A percentile compares a stretch with the other conserved stretches of the same genome.
These are phyloP conservation scores for Idris sp. DNA, from an alignment of 1,140 invertebrate genomes.

Conservation along the genomic window DNA sequence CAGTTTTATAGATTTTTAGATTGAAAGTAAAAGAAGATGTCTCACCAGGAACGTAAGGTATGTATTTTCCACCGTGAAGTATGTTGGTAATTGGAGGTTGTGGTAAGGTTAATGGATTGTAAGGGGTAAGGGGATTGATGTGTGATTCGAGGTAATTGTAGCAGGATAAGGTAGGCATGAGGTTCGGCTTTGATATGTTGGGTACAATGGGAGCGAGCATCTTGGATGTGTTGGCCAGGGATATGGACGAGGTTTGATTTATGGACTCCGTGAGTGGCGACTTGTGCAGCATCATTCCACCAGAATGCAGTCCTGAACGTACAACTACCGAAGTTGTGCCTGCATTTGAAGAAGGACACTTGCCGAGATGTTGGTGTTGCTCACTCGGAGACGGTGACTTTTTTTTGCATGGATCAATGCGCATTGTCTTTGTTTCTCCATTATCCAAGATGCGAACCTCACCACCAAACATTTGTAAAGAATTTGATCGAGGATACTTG, in stretches of 20 bases:
- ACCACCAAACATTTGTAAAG: slow-evolving; percentile 86
- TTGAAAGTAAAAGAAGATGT: not conserved
- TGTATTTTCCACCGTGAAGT: slow-evolving; percentile 82
- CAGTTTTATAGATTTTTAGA: too few species aligned
- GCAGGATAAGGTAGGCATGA: slow-evolving; percentile 76
- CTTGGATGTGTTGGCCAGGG: slow-evolving; percentile 80
- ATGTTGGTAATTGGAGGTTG: slow-evolving; percentile 71
- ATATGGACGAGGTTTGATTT: slow-evolving; percentile 69
- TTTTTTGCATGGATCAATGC: slow-evolving; percentile 82
- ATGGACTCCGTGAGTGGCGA: slow-evolving; percentile 71
- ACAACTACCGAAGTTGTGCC: slow-evolving; percentile 83
- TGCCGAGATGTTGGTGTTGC: slow-evolving; percentile 42
- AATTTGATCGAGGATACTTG: slow-evolving; percentile 76
- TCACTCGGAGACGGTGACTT: slow-evolving; percentile 67
- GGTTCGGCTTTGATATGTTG: slow-evolving; percentile 80
- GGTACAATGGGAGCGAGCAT: slow-evolving; percentile 80
- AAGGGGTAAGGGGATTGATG: slow-evolving; percentile 83
- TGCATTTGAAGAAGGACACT: slow-evolving; percentile 57
- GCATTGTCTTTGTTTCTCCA: slow-evolving; percentile 84
- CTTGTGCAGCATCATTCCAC: slow-evolving; percentile 83
- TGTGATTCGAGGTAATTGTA: slow-evolving; percentile 75
- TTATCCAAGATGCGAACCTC: slow-evolving; percentile 86
- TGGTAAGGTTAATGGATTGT: slow-evolving; percentile 83
- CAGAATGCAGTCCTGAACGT: slow-evolving; percentile 85
- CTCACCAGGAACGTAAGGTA: slow-evolving; percentile 85